Percentiles rank a stretch among this genome's conserved stretches.
These are phyloP conservation scores for Zapus hudsonius DNA, from an alignment of 2,113 vertebrate genomes.

Conservation along the genomic window DNA sequence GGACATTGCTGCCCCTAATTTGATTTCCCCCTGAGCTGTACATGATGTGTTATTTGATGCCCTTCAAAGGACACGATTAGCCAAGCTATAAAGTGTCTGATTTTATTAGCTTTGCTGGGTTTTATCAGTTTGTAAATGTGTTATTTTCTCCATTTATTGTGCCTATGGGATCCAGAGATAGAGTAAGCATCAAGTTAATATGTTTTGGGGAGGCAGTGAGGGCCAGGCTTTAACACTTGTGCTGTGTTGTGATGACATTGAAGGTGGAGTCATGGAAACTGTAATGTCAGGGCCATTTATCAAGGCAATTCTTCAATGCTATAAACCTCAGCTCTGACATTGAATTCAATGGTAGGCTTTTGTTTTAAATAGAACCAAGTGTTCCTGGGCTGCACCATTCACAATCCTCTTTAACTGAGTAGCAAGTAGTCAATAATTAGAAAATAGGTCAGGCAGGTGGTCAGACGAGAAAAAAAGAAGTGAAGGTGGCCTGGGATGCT, in stretches of 20 bases:
- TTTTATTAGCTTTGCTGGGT: slow-evolving; percentile 89
- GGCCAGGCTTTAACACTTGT: slow-evolving; percentile 85
- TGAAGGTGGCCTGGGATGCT: slow-evolving; percentile 37
- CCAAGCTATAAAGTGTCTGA: slow-evolving; percentile 88
- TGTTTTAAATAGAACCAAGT: slow-evolving; percentile 81
- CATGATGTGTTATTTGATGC: slow-evolving; percentile 89
- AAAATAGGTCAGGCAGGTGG: slow-evolving; percentile 71
- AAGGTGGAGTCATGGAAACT: slow-evolving; percentile 84
- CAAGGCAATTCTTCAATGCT: slow-evolving; percentile 84
- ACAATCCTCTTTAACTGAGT: slow-evolving; percentile 68
- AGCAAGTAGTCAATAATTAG: slow-evolving; percentile 74
- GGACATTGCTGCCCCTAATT: slow-evolving; percentile 80
- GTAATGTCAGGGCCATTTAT: slow-evolving; percentile 88
- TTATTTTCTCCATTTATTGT: slow-evolving; percentile 90
- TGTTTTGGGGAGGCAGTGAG: slow-evolving; percentile 82
- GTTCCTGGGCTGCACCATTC: slow-evolving; percentile 71
- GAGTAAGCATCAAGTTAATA: slow-evolving; percentile 87
- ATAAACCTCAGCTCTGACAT: slow-evolving; percentile 83
- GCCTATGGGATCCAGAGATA: slow-evolving; percentile 87
- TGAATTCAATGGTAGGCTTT: slow-evolving; percentile 83
- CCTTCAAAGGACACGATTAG: slow-evolving; percentile 90
- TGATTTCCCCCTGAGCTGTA: slow-evolving; percentile 86
- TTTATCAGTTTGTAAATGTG: slow-evolving; percentile 91
- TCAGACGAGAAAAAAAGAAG: slow-evolving; percentile 51
- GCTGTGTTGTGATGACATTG: slow-evolving; percentile 85